These are phyloP conservation scores for Neelides sp. DNA, from an alignment of 1,140 invertebrate genomes.

Conservation along the genomic window DNA sequence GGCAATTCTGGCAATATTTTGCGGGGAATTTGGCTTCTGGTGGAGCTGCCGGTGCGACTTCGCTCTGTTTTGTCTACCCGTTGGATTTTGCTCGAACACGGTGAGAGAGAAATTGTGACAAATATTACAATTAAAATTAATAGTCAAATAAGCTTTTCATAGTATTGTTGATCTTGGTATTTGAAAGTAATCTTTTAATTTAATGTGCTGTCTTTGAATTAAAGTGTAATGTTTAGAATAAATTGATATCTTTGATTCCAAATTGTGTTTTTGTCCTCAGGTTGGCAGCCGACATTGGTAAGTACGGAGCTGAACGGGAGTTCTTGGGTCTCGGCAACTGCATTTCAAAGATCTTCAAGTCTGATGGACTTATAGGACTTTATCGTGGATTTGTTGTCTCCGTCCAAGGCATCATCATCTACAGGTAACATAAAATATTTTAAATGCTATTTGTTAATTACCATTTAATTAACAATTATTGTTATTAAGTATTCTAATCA, in stretches of 20 bases:
- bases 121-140: too few species aligned
- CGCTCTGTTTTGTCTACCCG: conserved; percentile 55
- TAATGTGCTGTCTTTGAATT: too few species aligned
- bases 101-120: too few species aligned
- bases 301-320: conserved; percentile 52
- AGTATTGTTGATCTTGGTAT: too few species aligned
- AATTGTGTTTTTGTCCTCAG: conserved; percentile 36
- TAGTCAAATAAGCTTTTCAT: too few species aligned
- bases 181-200: too few species aligned
- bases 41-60: conserved; percentile 52
- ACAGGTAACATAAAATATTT: too few species aligned
- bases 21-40: conserved; percentile 48
- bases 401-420: conserved; percentile 75
- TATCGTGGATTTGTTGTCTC: conserved; percentile 86
- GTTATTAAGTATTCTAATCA: too few species aligned
- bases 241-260: neutral
- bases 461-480: too few species aligned
- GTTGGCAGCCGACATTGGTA: conserved; percentile 71
- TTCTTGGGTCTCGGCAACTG: conserved; percentile 74
- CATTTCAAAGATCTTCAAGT: conserved; percentile 64
- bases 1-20: conserved; percentile 46
- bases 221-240: conserved; percentile 2
- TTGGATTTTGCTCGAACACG: conserved; percentile 55
- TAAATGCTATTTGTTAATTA: too few species aligned
- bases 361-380: conserved; percentile 65